phyloP scores from a whole-genome alignment of 2,888 invertebrate species.

The Drosophila falleni region DNA sequence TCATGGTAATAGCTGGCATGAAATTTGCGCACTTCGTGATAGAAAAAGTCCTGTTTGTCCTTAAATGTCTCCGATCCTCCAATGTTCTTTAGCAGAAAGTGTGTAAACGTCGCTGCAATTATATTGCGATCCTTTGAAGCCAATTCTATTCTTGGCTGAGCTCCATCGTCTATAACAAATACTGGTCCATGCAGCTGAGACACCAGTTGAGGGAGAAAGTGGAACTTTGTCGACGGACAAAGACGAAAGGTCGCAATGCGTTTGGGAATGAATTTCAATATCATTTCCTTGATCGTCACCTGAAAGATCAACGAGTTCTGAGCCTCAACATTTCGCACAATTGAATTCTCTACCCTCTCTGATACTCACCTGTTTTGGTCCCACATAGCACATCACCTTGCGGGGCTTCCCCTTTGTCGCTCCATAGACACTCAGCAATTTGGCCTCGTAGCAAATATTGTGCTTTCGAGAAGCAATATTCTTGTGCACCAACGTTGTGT shows the following conservation, averaged over 20 bases:
- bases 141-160: constrained; percentile 93
- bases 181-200: constrained; percentile 87
- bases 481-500: constrained; percentile 94
- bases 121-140: constrained; percentile 94
- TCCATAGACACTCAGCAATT: constrained; percentile 88
- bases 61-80: constrained; percentile 98
- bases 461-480: constrained; percentile 94
- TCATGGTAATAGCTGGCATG: constrained; percentile 96
- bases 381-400: constrained; percentile 95
- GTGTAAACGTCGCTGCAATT: constrained; percentile 96
- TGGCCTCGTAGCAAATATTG: constrained; percentile 94
- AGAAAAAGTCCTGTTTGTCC: constrained; percentile 92
- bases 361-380: constrained; percentile 91
- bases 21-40: constrained; percentile 92
- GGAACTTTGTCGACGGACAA: constrained; percentile 96
- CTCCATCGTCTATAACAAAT: constrained; percentile 95
- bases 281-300: constrained; percentile 96
- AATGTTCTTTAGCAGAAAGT: constrained; percentile 96
- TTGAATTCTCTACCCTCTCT: neutral
- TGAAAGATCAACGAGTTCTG: constrained; percentile 85
- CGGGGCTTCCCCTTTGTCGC: constrained; percentile 89
- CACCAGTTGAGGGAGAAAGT: constrained; percentile 86
- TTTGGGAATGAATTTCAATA: constrained; percentile 96
- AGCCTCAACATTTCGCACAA: constrained; percentile 62
- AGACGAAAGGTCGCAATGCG: constrained; percentile 95